phyloP scores from a whole-genome alignment of 2,797 vertebrate genomes.

The Schizothorax lantsangensis region DNA sequence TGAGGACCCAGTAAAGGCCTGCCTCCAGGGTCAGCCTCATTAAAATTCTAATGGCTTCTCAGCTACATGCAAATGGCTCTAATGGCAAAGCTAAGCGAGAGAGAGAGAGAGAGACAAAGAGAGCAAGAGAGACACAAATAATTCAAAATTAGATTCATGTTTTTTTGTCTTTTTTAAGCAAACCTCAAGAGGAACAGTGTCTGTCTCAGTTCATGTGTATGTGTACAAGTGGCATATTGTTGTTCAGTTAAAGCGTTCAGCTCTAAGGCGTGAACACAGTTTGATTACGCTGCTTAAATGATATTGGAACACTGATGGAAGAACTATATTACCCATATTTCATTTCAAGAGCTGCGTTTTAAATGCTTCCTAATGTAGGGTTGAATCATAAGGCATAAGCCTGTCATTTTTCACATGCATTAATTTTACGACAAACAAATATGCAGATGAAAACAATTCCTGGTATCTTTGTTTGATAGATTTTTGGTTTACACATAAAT shows the following conservation, averaged over 20 bases:
- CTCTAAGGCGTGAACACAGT: constrained; percentile 50
- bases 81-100: constrained; percentile 77
- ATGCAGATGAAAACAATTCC: not conserved
- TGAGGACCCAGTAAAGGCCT: constrained; percentile 71
- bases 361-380: constrained; percentile 25
- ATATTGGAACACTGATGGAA: constrained; percentile 44
- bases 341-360: constrained; percentile 25
- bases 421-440: not conserved
- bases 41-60: constrained; percentile 86
- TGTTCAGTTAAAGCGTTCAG: constrained; percentile 61
- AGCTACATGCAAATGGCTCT: constrained; percentile 84
- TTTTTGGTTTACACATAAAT: not conserved
- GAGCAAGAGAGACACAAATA: constrained; percentile 41
- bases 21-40: constrained; percentile 82
- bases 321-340: constrained; percentile 35
- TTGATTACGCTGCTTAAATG: constrained; percentile 35
- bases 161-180: constrained; percentile 42
- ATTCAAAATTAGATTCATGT: constrained; percentile 63
- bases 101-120: constrained; percentile 55
- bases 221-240: constrained; percentile 64
- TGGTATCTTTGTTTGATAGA: constrained; percentile 4
- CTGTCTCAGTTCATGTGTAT: constrained; percentile 41
- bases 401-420: constrained; percentile 11
- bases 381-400: not conserved
- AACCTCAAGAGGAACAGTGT: constrained; percentile 48